A percentile compares a stretch with the other conserved stretches of the same genome.
Conservation (phyloP, 2,113 vertebrate genomes). For the Callocephalon fimbriatum region DNA sequence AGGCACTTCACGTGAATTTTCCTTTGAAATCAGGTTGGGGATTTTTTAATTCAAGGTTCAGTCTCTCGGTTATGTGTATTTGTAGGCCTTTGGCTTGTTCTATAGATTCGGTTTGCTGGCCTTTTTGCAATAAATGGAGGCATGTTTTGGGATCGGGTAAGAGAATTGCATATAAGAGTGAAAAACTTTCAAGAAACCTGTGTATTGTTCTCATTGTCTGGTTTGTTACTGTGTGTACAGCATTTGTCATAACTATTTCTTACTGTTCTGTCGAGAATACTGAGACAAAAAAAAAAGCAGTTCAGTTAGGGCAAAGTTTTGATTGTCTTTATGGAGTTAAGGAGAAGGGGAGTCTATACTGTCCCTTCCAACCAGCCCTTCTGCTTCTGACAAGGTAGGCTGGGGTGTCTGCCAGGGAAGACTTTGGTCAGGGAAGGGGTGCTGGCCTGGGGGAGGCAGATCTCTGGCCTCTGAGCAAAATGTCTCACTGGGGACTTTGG, state of each 20-base stretch:
- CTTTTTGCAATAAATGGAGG: background rate
- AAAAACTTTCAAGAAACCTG: background rate
- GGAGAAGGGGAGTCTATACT: background rate
- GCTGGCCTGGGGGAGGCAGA: no score
- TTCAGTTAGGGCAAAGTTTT: background rate
- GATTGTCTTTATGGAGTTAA: background rate
- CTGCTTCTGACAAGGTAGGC: accelerated
- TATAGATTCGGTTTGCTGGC: background rate
- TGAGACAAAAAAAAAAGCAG: background rate
- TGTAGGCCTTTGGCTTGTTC: background rate
- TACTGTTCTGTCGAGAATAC: background rate
- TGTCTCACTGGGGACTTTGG: background rate
- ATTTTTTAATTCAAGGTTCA: background rate
- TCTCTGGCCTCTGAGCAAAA: background rate
- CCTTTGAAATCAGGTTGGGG: background rate
- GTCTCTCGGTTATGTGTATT: background rate
- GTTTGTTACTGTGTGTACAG: background rate
- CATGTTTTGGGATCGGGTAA: background rate
- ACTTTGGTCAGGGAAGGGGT: background rate
- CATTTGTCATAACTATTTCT: background rate
- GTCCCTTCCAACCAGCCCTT: background rate
- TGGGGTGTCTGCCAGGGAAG: background rate
- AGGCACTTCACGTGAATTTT: background rate
- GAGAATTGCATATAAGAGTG: background rate
- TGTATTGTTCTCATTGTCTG: background rate